Base-by-base conservation (phyloP, 2,797 vertebrate species). In the Sebastes diaconus region DNA sequence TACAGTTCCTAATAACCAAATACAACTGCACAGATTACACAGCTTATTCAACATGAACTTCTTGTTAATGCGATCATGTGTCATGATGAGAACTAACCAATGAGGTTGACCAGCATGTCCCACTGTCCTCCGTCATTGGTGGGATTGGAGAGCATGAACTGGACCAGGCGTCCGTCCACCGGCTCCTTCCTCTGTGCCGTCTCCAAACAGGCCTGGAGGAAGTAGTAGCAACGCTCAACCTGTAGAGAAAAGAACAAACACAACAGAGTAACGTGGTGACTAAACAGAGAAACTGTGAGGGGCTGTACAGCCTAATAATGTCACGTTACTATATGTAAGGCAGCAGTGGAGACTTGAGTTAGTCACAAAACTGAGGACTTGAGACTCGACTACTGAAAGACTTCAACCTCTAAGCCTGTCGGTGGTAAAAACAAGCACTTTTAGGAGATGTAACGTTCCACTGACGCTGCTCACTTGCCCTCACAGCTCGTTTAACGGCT, bases 41-140 rank as follows among this genome's bases (percentile, higher is more conserved):
- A 1, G 11, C 1, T 63, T n/a, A 60, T 30, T 73, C n/a, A 65
- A 42, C 2, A 36, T 60, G 1, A 34, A n/a, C 59, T 57, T 67
- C 20, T 29, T 30, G 20, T 59, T 4, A 22, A 36, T 32, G n/a
- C 9, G 9, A 22, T 18, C 7, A 6, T 24, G 18, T 3, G 32
- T 22, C 22, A 61, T 52, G 4, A 58, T 12, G 65, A 50, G 55
- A 79, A 90, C 97, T 95, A 88, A 99, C 98, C 98, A 75, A 99
- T 96, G 75, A 99, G 96, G 87, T 99, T 99, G 81, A 99, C 98
- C 91, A 99, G 87, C 99, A 99, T 99, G 87, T 99, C 97, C 99
- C 98, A 99, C 80, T 99, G 99, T 57, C 99, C 99, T 67, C 99
- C 99, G 39, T 99, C 99, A 55, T 98, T 99, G 0, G 96, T 96